phyloP scores from a whole-genome alignment of 2,797 vertebrate genomes.

The Ptychobarbus kaznakovi region DNA sequence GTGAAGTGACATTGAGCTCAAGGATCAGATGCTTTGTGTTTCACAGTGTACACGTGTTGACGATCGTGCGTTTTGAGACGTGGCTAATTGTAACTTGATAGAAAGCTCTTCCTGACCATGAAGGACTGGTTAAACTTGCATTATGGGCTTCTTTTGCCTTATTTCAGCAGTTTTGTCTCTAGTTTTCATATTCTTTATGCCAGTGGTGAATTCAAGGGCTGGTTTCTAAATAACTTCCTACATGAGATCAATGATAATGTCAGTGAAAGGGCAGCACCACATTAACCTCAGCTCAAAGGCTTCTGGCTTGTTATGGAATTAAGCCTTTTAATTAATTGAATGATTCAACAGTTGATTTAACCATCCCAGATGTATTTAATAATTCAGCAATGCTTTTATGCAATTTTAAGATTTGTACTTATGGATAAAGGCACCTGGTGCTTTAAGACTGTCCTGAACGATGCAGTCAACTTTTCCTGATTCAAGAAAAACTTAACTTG shows the following conservation, averaged over 20 bases:
- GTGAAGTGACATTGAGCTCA: slow-evolving; percentile 69
- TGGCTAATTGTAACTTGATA: slow-evolving; percentile 26
- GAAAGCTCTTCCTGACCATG: background rate
- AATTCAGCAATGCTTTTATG: slow-evolving; percentile 5
- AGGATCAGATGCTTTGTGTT: slow-evolving; percentile 54
- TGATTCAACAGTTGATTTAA: slow-evolving; percentile 50
- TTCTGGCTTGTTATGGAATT: slow-evolving; percentile 59
- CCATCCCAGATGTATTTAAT: slow-evolving; percentile 23
- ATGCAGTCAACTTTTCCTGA: background rate
- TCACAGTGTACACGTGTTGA: slow-evolving; percentile 21
- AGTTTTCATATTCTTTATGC: slow-evolving; percentile 47
- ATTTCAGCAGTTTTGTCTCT: slow-evolving; percentile 36
- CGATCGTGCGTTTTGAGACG: background rate
- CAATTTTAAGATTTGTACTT: slow-evolving; percentile 19
- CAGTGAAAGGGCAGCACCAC: slow-evolving; percentile 50
- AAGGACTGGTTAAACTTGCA: background rate
- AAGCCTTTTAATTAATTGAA: slow-evolving; percentile 62
- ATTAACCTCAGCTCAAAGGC: slow-evolving; percentile 59
- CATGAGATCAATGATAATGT: slow-evolving; percentile 64
- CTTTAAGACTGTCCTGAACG: slow-evolving; percentile 10
- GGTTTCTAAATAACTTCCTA: slow-evolving; percentile 62
- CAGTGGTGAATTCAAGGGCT: slow-evolving; percentile 43
- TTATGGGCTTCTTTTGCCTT: background rate
- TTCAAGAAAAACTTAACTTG: background rate
- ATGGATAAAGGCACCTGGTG: background rate